Evolutionary conservation across 1,140 invertebrate species (phyloP).

Genomic region (Episyrphus balteatus): DNA sequence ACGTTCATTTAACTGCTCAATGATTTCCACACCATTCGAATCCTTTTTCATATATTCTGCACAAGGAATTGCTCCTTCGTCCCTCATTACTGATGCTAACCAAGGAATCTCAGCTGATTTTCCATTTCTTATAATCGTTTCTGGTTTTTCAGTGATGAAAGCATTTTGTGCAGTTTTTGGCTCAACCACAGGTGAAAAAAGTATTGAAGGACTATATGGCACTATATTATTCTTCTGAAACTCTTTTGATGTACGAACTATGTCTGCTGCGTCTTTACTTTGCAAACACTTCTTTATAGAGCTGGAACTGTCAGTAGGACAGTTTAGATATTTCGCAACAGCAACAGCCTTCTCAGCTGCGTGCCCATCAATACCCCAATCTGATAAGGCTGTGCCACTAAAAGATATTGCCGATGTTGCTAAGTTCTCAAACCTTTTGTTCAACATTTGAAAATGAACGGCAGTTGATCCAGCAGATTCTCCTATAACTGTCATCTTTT

Average conservation of each 20-base stretch:
- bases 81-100: constrained; percentile 39
- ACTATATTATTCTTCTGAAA: constrained; percentile 44
- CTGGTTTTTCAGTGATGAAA: constrained; percentile 41
- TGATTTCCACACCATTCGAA: background rate
- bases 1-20: constrained; percentile 14
- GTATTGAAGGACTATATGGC: constrained; percentile 47
- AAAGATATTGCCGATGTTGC: constrained; percentile 41
- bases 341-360: constrained; percentile 35
- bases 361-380: constrained; percentile 43
- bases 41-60: constrained; percentile 17
- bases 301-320: too few species aligned
- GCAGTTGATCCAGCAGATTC: constrained; percentile 35
- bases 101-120: constrained; percentile 41
- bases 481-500: constrained; percentile 28
- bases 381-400: constrained; percentile 39
- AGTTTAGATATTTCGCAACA: constrained; percentile 7
- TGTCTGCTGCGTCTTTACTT: too few species aligned
- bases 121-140: constrained; percentile 39
- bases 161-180: constrained; percentile 15
- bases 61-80: constrained; percentile 43
- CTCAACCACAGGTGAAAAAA: constrained; percentile 47
- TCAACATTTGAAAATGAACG: constrained; percentile 41
- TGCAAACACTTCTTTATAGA: too few species aligned
- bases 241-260: constrained; percentile 21
- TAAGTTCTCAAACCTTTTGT: constrained; percentile 38